These are phyloP conservation scores for Chrysochloris asiatica DNA, from an alignment of 2,113 vertebrate genomes.

Conservation along the genomic window DNA sequence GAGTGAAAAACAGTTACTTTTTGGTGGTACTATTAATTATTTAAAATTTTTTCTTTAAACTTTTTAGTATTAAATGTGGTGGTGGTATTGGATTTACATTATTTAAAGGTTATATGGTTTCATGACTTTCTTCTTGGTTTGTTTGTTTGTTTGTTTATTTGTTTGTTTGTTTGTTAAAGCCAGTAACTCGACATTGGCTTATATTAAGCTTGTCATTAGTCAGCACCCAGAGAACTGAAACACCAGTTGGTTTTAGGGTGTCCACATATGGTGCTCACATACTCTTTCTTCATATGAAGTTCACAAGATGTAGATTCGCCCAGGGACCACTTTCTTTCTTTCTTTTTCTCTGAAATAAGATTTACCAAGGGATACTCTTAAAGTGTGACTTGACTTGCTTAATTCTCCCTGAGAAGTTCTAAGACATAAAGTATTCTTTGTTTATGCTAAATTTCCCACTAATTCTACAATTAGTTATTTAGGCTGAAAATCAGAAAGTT, in stretches of 20 bases:
- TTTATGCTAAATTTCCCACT: background rate
- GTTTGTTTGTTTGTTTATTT: too few relatives aligned
- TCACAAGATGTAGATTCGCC: background rate
- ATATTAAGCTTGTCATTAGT: background rate
- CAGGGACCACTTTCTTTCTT: background rate
- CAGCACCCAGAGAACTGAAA: background rate
- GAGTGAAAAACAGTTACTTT: background rate
- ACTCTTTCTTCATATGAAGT: background rate
- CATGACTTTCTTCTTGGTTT: background rate
- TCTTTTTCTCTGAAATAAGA: background rate
- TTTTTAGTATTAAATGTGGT: slow-evolving; percentile 40
- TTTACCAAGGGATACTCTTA: background rate
- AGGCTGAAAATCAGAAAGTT: slow-evolving; percentile 16
- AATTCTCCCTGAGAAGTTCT: background rate
- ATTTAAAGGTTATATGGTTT: slow-evolving; percentile 37
- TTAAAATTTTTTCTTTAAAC: slow-evolving; percentile 61
- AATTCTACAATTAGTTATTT: background rate
- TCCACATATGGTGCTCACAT: background rate
- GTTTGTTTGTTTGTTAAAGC: background rate
- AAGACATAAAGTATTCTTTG: background rate
- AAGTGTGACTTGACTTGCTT: background rate
- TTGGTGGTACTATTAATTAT: slow-evolving; percentile 45
- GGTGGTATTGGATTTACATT: slow-evolving; percentile 52
- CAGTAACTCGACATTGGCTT: background rate
- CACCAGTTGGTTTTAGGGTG: background rate